Evolutionary conservation across 2,888 invertebrate species (phyloP), one percentile per base, ranked within the genome.

Genomic region (Cacoxenus indagator): DNA sequence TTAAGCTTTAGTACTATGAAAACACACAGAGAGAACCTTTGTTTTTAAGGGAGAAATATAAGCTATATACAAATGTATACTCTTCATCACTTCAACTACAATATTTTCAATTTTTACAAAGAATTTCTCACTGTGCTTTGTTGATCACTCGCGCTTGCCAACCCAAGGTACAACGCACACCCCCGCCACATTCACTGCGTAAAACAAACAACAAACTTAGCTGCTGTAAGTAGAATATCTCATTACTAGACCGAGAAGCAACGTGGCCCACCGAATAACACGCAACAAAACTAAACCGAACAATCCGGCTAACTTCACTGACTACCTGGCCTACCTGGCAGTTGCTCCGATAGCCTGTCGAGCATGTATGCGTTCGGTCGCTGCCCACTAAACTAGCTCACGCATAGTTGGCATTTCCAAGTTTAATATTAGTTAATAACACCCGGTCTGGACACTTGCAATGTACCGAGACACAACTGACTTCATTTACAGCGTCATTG

Each of bases 171-270:
- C 8, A 11, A 14, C 37, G 8, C 8, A 37, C 37, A 37, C 14
- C 14, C 57, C n/a, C n/a, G n/a, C n/a, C n/a, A n/a, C n/a, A n/a
- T n/a, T n/a, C n/a, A n/a, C n/a, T n/a, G n/a, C n/a, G n/a, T n/a
- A n/a, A n/a, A n/a, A n/a, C n/a, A n/a, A n/a, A n/a, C n/a, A n/a
- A 19, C 29, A 57, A 57, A 61, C 9, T 61, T 24, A 43, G 14
- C 24, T 43, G 45, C 14, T 62, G 22, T 62, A 62, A 62, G 61
- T 62, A 62, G 61, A 43, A 62, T 62, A 62, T 62, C 61, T 45
- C 61, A 62, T 62, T 45, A 29, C 61, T 43, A 24, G 22, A 14
- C 14, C 57, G n/a, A 57, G 27, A 37, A 14, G 8, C n/a, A 29
- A 26, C 45, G 22, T 1, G 3, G 61, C 61, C 26, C 24, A n/a